Percentiles rank a stretch among this genome's conserved stretches.
Evolutionary conservation across 2,113 vertebrate species (phyloP).

Genomic region (Ornithorhynchus anatinus): DNA sequence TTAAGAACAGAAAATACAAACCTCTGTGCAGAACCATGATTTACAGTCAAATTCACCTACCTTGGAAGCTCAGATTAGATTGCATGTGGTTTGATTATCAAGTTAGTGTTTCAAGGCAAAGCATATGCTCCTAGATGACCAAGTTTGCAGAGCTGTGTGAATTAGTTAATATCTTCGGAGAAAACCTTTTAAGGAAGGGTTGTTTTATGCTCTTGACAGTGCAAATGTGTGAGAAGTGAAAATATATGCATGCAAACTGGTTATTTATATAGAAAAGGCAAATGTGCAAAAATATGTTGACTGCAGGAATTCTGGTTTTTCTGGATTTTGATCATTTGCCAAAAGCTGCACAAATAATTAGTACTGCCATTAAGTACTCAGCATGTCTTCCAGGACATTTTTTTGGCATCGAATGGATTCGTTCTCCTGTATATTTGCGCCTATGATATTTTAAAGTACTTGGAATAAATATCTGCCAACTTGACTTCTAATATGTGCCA

Average conservation of each 20-base stretch:
- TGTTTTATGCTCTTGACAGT: constrained; percentile 24
- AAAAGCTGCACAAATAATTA: constrained; percentile 21
- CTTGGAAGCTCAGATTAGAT: constrained; percentile 52
- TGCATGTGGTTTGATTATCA: constrained; percentile 51
- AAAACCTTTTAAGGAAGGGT: constrained; percentile 32
- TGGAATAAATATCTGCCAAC: neutral
- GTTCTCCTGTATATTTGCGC: neutral
- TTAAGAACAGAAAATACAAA: constrained; percentile 74
- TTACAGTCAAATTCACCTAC: constrained; percentile 66
- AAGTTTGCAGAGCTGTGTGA: constrained; percentile 16
- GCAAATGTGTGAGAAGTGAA: constrained; percentile 3
- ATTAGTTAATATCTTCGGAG: constrained; percentile 38
- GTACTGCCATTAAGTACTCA: constrained; percentile 13
- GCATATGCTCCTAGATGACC: constrained; percentile 38
- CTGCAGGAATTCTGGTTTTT: constrained; percentile 9
- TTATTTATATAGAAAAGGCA: constrained; percentile 20
- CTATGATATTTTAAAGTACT: neutral
- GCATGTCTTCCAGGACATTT: constrained; percentile 9
- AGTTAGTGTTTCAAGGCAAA: constrained; percentile 53
- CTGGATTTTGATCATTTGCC: constrained; percentile 34
- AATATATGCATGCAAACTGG: constrained; percentile 28
- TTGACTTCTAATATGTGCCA: neutral
- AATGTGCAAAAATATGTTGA: constrained; percentile 40
- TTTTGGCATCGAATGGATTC: constrained; percentile 20
- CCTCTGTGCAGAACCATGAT: constrained; percentile 53